These are phyloP conservation scores for Anthrax anthrax DNA, from an alignment of 2,888 invertebrate species.

Conservation along the genomic window DNA sequence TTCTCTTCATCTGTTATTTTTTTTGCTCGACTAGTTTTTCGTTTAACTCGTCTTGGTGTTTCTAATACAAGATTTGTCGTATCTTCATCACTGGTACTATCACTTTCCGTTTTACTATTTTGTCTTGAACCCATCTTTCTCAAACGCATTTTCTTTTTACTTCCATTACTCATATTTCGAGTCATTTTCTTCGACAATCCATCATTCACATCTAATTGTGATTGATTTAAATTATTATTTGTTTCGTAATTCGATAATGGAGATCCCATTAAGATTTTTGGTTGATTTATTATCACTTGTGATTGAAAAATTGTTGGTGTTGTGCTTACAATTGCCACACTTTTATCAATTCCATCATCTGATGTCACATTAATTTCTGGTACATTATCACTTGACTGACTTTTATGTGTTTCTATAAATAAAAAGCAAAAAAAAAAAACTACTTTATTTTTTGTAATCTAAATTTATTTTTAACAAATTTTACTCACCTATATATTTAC, in stretches of 20 bases:
- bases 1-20: slow-evolving; percentile 14
- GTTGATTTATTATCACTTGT: slow-evolving; percentile 10
- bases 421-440: neutral
- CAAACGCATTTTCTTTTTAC: slow-evolving; percentile 25
- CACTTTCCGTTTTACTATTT: slow-evolving; percentile 34
- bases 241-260: neutral
- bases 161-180: slow-evolving; percentile 16
- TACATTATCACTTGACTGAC: slow-evolving; percentile 17
- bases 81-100: slow-evolving; percentile 28
- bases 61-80: slow-evolving; percentile 22
- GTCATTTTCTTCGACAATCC: slow-evolving; percentile 10
- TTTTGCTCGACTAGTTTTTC: slow-evolving; percentile 26
- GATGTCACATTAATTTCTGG: slow-evolving; percentile 30
- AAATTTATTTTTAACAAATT: neutral
- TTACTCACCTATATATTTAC: slow-evolving; percentile 23
- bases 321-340: slow-evolving; percentile 10
- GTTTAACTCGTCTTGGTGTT: slow-evolving; percentile 30
- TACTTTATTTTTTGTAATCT: neutral
- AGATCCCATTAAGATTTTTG: slow-evolving; percentile 2
- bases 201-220: neutral
- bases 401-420: slow-evolving; percentile 4
- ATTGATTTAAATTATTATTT: neutral
- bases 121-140: slow-evolving; percentile 33
- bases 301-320: slow-evolving; percentile 11
- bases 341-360: slow-evolving; percentile 21